Evolutionary conservation across 2,888 invertebrate species (phyloP).

Genomic region (Yponomeuta plumbellus): DNA sequence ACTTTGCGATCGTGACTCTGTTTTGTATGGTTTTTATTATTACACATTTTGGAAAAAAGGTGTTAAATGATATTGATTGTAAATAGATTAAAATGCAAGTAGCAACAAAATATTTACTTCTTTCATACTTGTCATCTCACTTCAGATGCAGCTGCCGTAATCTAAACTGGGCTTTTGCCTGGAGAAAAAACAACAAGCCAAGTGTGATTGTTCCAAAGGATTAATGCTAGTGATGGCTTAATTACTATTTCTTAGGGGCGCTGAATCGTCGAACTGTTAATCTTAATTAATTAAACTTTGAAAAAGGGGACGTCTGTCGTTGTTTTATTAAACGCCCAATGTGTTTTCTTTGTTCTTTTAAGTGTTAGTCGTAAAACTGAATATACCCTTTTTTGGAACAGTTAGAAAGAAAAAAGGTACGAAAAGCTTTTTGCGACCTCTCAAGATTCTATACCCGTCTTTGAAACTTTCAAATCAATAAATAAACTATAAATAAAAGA

Average conservation of each 20-base stretch:
- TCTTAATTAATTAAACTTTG: conserved; percentile 63
- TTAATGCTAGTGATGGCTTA: conserved; percentile 28
- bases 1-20: no score
- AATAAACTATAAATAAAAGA: no score
- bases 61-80: no score
- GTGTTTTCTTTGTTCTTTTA: conserved; percentile 22
- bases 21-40: no score
- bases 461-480: no score
- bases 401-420: not conserved
- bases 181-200: conserved; percentile 20
- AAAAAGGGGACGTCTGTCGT: conserved; percentile 2
- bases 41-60: no score
- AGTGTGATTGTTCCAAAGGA: conserved; percentile 24
- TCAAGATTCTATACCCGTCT: not conserved
- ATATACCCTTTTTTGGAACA: no score
- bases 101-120: no score
- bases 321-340: conserved; percentile 13
- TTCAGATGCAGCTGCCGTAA: not conserved
- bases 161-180: conserved; percentile 1
- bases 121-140: no score
- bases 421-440: not conserved
- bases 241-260: conserved; percentile 51
- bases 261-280: conserved; percentile 58
- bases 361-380: not conserved
- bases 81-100: no score